phyloP scores from a whole-genome alignment of 1,140 invertebrate species.

The Leptopilina clavipes region DNA sequence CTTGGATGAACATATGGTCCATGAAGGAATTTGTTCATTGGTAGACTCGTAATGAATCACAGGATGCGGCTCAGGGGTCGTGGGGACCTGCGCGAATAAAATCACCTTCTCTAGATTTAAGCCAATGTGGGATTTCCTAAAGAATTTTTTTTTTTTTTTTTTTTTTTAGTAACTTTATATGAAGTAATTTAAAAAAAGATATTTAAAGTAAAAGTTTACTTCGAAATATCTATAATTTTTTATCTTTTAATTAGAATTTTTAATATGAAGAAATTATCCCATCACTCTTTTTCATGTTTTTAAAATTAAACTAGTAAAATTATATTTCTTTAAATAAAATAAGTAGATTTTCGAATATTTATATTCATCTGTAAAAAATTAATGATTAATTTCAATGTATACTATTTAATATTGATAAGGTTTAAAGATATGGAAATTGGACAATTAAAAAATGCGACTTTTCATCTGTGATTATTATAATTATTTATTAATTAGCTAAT shows the following conservation, averaged over 20 bases:
- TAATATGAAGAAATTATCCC: too few species aligned
- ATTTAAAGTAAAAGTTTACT: conserved; percentile 26
- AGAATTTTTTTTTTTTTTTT: neutral
- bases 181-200: neutral
- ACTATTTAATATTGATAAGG: too few species aligned
- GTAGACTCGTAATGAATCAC: conserved; percentile 70
- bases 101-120: conserved; percentile 55
- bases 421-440: too few species aligned
- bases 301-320: too few species aligned
- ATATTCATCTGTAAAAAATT: too few species aligned
- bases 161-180: conserved; percentile 18
- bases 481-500: conserved; percentile 71
- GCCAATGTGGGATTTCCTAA: conserved; percentile 47
- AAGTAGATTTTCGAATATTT: too few species aligned
- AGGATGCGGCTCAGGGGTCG: conserved; percentile 57
- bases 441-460: conserved; percentile 24
- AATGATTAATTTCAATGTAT: too few species aligned
- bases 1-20: conserved; percentile 69
- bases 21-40: conserved; percentile 61
- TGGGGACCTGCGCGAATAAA: conserved; percentile 41
- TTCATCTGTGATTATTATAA: conserved; percentile 57
- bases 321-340: too few species aligned
- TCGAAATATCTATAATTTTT: neutral
- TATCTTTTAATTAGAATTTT: too few species aligned
- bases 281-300: too few species aligned